Evolutionary conservation across 2,888 invertebrate species (phyloP), one percentile per base, ranked within the genome.

Genomic region (Torymus tubicola): DNA sequence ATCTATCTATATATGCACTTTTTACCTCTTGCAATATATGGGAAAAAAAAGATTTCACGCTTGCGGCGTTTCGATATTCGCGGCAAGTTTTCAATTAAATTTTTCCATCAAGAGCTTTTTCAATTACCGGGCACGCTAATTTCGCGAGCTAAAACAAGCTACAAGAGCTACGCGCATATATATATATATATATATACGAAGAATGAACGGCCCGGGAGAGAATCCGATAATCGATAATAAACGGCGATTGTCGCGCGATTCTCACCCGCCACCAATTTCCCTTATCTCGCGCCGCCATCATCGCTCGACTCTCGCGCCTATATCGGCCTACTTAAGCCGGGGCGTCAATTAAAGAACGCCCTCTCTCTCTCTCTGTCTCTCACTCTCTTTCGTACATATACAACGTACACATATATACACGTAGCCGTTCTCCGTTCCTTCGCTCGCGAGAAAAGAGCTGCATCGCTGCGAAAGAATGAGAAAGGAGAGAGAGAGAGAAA

Each of bases 171-270:
- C n/a, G n/a, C n/a, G n/a, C n/a, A n/a, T n/a, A n/a, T n/a, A n/a
- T n/a, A n/a, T n/a, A n/a, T n/a, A n/a, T n/a, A n/a, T n/a, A n/a
- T n/a, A n/a, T n/a, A n/a, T n/a, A n/a, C n/a, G n/a, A 18, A n/a
- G 52, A 52, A 52, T 0, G 67, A 52, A 13, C 42, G 14, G 31
- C 31, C 8, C 31, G 31, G 31, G 50, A 10, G 63, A 65, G 58
- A 55, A 64, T 64, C 64, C 16, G 55, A 74, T 74, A 65, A 74
- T 57, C 74, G 64, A 67, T 58, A 74, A 74, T 74, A 74, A 74
- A 58, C 18, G n/a, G 74, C 42, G 65, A 69, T 68, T 76, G 63
- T 69, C 69, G 31, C 57, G 24, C 13, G 14, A 21, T 18, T 1
- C 10, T 12, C 50, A n/a, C 16, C 5, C 52, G 31, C 31, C 61